These are phyloP conservation scores for Oeneis ivallda DNA, from an alignment of 2,888 invertebrate species.

Conservation along the genomic window DNA sequence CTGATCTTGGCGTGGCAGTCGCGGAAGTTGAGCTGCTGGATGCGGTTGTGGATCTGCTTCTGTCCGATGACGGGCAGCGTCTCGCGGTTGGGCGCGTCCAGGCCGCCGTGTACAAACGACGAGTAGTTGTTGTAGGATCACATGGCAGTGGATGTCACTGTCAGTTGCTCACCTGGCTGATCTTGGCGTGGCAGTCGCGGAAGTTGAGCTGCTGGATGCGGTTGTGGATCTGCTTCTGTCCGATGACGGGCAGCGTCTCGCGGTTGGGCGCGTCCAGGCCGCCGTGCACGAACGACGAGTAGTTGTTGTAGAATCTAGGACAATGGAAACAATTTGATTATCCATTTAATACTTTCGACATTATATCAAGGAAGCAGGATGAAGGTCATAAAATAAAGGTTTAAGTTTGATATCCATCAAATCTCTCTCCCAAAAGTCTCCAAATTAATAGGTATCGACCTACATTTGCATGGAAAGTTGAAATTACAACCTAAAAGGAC, in stretches of 20 bases:
- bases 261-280: slow-evolving; percentile 91
- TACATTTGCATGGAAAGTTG: too few species aligned
- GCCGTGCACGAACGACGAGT: slow-evolving; percentile 98
- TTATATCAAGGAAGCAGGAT: too few species aligned
- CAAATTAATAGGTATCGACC: too few species aligned
- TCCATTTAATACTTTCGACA: too few species aligned
- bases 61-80: slow-evolving; percentile 91
- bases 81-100: too few species aligned
- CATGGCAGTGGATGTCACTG: too few species aligned
- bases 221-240: slow-evolving; percentile 97
- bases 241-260: slow-evolving; percentile 91
- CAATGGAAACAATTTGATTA: neutral
- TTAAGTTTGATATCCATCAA: too few species aligned
- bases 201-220: slow-evolving; percentile 97
- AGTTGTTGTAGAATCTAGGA: slow-evolving; percentile 95
- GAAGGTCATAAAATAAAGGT: too few species aligned
- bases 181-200: slow-evolving; percentile 98
- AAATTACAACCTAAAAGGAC: neutral
- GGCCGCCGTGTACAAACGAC: slow-evolving; percentile 63
- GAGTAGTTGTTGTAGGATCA: slow-evolving; percentile 97
- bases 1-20: slow-evolving; percentile 99
- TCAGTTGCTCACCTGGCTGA: slow-evolving; percentile 85
- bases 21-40: slow-evolving; percentile 96
- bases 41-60: slow-evolving; percentile 97
- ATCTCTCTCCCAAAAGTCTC: too few species aligned